phyloP scores from a whole-genome alignment of 2,888 invertebrate genomes.

The Oxyteleia sp. region DNA sequence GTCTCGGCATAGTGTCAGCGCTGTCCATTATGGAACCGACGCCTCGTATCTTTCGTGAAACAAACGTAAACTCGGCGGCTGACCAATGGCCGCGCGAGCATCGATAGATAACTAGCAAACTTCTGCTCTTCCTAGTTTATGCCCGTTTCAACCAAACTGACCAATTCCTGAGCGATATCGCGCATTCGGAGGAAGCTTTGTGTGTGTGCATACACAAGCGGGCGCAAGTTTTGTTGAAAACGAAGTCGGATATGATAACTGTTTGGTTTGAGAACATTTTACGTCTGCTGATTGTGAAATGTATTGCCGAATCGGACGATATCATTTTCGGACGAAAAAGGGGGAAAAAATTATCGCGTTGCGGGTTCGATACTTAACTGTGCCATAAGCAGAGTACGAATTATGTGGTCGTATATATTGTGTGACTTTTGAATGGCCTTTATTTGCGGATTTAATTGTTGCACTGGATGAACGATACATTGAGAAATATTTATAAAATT shows the following conservation, averaged over 20 bases:
- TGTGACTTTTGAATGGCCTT: neutral
- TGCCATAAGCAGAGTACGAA: constrained; percentile 25
- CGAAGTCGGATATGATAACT: constrained; percentile 69
- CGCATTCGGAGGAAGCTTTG: constrained; percentile 50
- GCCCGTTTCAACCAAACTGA: constrained; percentile 72
- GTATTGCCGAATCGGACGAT: constrained; percentile 61
- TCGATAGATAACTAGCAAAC: constrained; percentile 79
- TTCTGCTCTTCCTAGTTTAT: constrained; percentile 76
- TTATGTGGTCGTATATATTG: neutral
- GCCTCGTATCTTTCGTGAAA: constrained; percentile 80
- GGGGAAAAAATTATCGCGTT: constrained; percentile 46
- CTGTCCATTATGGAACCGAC: constrained; percentile 74
- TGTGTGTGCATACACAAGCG: constrained; percentile 27
- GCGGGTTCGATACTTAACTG: constrained; percentile 40
- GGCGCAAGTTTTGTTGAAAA: constrained; percentile 62
- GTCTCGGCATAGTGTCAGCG: constrained; percentile 68
- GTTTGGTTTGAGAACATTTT: constrained; percentile 64
- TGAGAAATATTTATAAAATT: neutral
- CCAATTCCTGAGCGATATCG: constrained; percentile 77
- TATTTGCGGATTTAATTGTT: neutral
- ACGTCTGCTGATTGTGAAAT: constrained; percentile 63
- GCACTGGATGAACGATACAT: neutral
- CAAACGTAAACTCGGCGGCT: constrained; percentile 80
- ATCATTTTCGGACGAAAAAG: constrained; percentile 55
- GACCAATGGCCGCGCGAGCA: constrained; percentile 74